Percentiles rank a stretch among this genome's conserved stretches.
Evolutionary conservation across 2,797 vertebrate genomes (phyloP).

Genomic region (Hephaestus fuliginosus): DNA sequence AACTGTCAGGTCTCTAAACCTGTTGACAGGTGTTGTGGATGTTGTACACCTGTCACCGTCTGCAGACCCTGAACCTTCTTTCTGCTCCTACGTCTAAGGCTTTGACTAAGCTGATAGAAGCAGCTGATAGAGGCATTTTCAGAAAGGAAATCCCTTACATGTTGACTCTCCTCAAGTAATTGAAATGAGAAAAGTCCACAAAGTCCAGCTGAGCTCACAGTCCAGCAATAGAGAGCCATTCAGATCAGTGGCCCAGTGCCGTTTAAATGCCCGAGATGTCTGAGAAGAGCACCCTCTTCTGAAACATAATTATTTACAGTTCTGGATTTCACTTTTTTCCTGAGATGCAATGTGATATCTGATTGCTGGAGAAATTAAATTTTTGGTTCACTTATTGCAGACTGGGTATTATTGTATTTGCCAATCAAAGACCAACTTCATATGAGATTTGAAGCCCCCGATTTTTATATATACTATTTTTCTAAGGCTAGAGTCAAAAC

Average conservation of each 20-base stretch:
- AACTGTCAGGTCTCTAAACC: slow-evolving; percentile 1
- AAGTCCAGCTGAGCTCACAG: slow-evolving; percentile 13
- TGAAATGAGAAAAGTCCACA: not conserved
- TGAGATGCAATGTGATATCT: slow-evolving; percentile 21
- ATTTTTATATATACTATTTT: not conserved
- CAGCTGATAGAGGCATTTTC: not conserved
- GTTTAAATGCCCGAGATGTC: not conserved
- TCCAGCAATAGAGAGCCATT: not conserved
- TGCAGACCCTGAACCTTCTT: not conserved
- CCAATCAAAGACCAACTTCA: not conserved
- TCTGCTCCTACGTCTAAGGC: not conserved
- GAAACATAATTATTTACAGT: slow-evolving; percentile 15
- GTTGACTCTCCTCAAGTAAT: not conserved
- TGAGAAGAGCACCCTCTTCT: not conserved
- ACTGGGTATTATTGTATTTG: not conserved
- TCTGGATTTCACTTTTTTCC: not conserved
- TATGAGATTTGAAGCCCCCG: not conserved
- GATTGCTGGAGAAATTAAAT: slow-evolving; percentile 37
- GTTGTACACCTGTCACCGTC: slow-evolving; percentile 8
- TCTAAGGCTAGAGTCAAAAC: not conserved
- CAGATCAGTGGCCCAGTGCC: not conserved
- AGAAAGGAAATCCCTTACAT: not conserved
- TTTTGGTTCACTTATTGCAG: slow-evolving; percentile 10
- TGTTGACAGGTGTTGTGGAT: not conserved
- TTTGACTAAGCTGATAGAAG: not conserved